Conservation (phyloP, 1,140 invertebrate species). For the Euura lappo region DNA sequence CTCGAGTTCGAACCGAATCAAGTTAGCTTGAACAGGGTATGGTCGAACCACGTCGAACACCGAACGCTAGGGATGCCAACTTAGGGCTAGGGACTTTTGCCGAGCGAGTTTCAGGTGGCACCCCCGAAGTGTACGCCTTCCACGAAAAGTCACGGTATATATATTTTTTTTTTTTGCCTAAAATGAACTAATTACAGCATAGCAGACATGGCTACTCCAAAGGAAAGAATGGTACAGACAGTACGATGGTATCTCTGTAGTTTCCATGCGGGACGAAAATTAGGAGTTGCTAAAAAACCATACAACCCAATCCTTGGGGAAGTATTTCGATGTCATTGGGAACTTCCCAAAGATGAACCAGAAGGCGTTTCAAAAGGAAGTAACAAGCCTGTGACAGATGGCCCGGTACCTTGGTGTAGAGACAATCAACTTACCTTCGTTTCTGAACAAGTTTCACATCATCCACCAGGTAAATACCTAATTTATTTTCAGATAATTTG, state of each 20-base stretch:
- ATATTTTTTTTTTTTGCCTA: neutral
- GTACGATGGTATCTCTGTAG: conserved; percentile 95
- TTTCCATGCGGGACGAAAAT: conserved; percentile 95
- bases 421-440: conserved; percentile 86
- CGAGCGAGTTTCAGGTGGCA: no score
- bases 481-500: conserved; percentile 16
- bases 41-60: no score
- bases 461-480: conserved; percentile 83
- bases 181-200: conserved; percentile 67
- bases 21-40: no score
- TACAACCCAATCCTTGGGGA: conserved; percentile 98
- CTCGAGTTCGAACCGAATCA: no score
- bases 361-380: conserved; percentile 36
- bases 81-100: no score
- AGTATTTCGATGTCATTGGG: conserved; percentile 90
- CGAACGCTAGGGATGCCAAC: no score
- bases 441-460: conserved; percentile 99
- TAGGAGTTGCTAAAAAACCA: conserved; percentile 94
- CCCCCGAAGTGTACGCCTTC: no score
- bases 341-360: conserved; percentile 58
- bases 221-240: conserved; percentile 91
- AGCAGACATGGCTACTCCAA: conserved; percentile 79
- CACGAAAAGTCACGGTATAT: no score
- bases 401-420: conserved; percentile 83
- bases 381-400: conserved; percentile 67